Evolutionary conservation across 2,797 vertebrate species (phyloP).

Genomic region (Syngnathus acus): DNA sequence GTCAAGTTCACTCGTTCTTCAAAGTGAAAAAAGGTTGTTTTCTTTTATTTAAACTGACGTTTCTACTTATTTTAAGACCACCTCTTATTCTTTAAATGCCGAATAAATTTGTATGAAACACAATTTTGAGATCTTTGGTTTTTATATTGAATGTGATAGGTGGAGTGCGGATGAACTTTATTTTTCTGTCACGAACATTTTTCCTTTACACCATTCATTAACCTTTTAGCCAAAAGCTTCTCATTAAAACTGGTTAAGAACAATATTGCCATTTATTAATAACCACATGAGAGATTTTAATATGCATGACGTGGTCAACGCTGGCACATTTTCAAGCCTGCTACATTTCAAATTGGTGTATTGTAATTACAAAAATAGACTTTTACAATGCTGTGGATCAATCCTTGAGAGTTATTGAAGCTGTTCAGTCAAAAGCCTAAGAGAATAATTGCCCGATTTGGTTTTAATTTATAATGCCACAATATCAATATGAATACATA

Average conservation of each 20-base stretch:
- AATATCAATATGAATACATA: too few relatives aligned
- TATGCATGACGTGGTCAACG: background rate
- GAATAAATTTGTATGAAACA: slow-evolving; percentile 81
- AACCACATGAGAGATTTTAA: background rate
- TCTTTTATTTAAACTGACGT: slow-evolving; percentile 74
- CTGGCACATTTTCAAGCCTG: background rate
- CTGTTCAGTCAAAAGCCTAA: background rate
- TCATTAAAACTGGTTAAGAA: background rate
- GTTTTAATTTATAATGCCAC: background rate
- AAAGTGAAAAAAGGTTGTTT: slow-evolving; percentile 65
- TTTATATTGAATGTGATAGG: slow-evolving; percentile 5
- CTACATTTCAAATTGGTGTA: background rate
- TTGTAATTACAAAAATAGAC: background rate
- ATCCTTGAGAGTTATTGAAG: background rate
- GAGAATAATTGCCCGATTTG: background rate
- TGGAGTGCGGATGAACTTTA: background rate
- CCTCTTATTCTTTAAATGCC: slow-evolving; percentile 79
- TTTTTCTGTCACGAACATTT: background rate
- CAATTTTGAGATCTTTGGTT: slow-evolving; percentile 45
- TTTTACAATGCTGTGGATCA: background rate
- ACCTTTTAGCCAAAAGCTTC: background rate
- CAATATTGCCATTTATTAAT: background rate
- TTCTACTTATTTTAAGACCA: slow-evolving; percentile 80
- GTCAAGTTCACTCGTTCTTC: slow-evolving; percentile 73
- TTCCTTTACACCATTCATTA: background rate